These are phyloP conservation scores for Podarcis muralis DNA, from an alignment of 2,113 vertebrate species.

Conservation along the genomic window DNA sequence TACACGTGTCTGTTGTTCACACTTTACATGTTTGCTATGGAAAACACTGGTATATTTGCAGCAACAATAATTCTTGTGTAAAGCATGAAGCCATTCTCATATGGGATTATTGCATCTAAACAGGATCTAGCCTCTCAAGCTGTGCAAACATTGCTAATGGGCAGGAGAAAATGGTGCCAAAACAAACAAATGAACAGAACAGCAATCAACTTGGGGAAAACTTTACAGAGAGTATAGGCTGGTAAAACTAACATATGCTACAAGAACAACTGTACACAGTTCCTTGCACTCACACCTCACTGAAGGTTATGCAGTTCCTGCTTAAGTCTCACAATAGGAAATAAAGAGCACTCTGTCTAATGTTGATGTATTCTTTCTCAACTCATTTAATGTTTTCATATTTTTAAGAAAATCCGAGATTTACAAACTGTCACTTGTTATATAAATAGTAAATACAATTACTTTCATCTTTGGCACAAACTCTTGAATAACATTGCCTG, in stretches of 20 bases:
- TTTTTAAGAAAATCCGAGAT: neutral
- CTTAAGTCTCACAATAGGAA: neutral
- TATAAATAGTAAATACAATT: neutral
- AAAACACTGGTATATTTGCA: neutral
- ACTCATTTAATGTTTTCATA: neutral
- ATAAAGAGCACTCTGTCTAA: neutral
- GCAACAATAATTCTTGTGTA: neutral
- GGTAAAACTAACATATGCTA: neutral
- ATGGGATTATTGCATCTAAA: conserved; percentile 48
- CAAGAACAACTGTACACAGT: neutral
- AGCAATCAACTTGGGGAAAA: conserved; percentile 52
- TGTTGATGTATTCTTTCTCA: neutral
- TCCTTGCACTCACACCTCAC: conserved; percentile 30
- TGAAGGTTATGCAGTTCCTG: neutral
- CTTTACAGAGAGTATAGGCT: conserved; percentile 26
- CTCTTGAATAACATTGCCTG: no score
- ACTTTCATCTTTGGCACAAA: neutral
- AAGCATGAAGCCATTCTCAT: conserved; percentile 1
- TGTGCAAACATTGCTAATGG: conserved; percentile 57
- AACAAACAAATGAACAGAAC: conserved; percentile 54
- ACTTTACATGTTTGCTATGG: neutral
- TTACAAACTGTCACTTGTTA: neutral
- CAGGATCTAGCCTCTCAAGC: conserved; percentile 54
- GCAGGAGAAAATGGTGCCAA: conserved; percentile 37
- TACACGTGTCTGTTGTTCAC: neutral